These are phyloP conservation scores for Erpornis zantholeuca DNA, from an alignment of 2,113 vertebrate species.

Conservation along the genomic window DNA sequence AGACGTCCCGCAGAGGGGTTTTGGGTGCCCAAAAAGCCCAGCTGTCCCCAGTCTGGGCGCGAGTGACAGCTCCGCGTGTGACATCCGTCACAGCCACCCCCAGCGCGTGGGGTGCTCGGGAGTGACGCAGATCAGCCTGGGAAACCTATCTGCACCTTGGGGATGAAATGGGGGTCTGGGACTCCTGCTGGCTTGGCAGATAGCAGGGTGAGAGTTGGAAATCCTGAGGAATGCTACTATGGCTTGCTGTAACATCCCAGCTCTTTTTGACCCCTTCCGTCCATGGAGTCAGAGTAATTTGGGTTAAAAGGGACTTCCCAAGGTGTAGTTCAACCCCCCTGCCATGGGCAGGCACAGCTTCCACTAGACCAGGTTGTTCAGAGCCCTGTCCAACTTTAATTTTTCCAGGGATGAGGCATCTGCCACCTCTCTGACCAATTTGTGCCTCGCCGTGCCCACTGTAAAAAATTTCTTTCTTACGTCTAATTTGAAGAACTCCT, in stretches of 20 bases:
- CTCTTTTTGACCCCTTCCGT: neutral
- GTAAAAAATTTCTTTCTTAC: neutral
- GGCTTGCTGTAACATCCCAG: neutral
- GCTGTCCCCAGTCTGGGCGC: neutral
- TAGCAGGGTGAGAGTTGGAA: neutral
- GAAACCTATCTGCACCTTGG: accelerated
- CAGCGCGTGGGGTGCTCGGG: neutral
- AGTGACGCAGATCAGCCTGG: neutral
- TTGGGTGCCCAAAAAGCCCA: slow-evolving; percentile 18
- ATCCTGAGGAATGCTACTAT: neutral
- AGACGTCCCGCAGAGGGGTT: neutral
- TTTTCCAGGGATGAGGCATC: neutral
- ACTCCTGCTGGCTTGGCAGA: neutral
- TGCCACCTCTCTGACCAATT: neutral
- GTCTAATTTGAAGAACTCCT: neutral
- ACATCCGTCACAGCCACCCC: neutral
- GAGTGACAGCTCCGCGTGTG: neutral
- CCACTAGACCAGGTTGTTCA: neutral
- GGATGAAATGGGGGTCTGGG: neutral
- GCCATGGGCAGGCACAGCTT: neutral
- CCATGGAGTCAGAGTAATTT: neutral
- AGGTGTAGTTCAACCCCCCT: neutral
- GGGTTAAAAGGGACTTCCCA: neutral
- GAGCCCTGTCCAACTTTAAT: neutral
- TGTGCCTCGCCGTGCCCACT: neutral